phyloP scores from a whole-genome alignment of 2,113 vertebrate species.

The Corapipo altera region DNA sequence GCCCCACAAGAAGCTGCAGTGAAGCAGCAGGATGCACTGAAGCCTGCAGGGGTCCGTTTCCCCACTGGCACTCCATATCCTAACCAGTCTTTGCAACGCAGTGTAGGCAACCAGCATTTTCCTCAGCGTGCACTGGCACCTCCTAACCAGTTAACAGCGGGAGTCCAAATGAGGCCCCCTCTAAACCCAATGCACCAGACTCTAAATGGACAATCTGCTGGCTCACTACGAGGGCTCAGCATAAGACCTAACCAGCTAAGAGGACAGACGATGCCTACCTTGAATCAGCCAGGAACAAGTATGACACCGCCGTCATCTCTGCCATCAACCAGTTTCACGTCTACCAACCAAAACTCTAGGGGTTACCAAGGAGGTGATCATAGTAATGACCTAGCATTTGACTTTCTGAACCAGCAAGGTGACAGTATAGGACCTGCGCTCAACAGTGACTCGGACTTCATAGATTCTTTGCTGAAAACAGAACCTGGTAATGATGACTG shows the following conservation, averaged over 20 bases:
- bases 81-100: constrained; percentile 77
- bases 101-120: constrained; percentile 77
- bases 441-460: constrained; percentile 94
- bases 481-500: constrained; percentile 95
- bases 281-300: constrained; percentile 77
- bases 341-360: constrained; percentile 73
- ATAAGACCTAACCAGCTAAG: constrained; percentile 80
- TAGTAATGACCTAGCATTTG: constrained; percentile 83
- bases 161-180: constrained; percentile 82
- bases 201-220: constrained; percentile 73
- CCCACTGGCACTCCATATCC: constrained; percentile 65
- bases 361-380: constrained; percentile 82
- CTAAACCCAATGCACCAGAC: constrained; percentile 77
- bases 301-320: constrained; percentile 79
- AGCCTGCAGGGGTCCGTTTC: constrained; percentile 72
- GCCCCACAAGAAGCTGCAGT: constrained; percentile 69
- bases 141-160: constrained; percentile 81
- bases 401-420: constrained; percentile 89
- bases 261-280: constrained; percentile 76
- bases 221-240: constrained; percentile 74
- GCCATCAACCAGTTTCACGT: constrained; percentile 74
- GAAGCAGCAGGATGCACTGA: constrained; percentile 81
- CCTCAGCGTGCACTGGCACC: constrained; percentile 80
- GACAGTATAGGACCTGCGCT: constrained; percentile 90
- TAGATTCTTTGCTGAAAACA: constrained; percentile 94